A percentile compares a stretch with the other conserved stretches of the same genome.
Conservation (phyloP, 1,140 invertebrate species). For the Drosophila paulistorum region DNA sequence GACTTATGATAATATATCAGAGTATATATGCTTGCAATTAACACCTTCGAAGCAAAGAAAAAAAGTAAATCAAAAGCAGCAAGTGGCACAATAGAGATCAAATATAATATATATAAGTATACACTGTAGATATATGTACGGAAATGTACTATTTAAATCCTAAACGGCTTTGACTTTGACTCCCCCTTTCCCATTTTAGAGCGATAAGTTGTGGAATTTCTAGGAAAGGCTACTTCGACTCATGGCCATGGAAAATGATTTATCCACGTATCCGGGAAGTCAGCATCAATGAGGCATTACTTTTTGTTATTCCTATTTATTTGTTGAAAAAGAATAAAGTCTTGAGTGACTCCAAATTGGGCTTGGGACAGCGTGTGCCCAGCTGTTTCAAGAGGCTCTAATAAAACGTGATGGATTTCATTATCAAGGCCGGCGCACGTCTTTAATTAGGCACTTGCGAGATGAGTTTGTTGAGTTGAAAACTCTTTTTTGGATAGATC, state of each 20-base stretch:
- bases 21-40: neutral
- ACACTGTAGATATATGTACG: too few species aligned
- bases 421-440: slow-evolving; percentile 18
- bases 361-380: too few species aligned
- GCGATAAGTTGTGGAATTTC: too few species aligned
- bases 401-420: slow-evolving; percentile 37
- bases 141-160: too few species aligned
- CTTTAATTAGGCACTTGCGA: slow-evolving; percentile 4
- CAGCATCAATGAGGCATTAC: too few species aligned
- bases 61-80: neutral
- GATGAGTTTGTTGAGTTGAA: neutral
- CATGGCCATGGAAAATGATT: too few species aligned
- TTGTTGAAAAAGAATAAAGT: slow-evolving; percentile 15
- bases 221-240: too few species aligned
- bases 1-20: neutral
- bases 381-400: slow-evolving; percentile 4
- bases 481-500: neutral
- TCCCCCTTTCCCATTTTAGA: neutral
- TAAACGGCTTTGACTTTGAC: too few species aligned
- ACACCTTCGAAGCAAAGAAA: neutral
- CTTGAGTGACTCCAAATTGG: too few species aligned
- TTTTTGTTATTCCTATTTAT: too few species aligned
- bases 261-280: too few species aligned
- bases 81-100: neutral
- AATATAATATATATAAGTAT: neutral